Evolutionary conservation across 2,888 invertebrate genomes (phyloP), one percentile per base, ranked within the genome.

Genomic region (Clitarchus hookeri): DNA sequence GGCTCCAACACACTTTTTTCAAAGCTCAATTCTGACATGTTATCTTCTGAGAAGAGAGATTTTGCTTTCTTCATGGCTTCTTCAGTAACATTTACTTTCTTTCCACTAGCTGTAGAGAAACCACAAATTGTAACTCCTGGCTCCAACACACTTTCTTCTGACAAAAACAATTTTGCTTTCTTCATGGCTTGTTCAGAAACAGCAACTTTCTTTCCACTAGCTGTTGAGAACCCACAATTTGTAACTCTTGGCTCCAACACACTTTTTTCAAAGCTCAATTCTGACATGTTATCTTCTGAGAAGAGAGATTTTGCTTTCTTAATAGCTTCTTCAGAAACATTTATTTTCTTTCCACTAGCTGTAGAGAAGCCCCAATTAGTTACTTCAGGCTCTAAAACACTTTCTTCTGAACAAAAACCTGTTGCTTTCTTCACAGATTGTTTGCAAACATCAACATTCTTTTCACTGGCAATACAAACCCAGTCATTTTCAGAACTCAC

Each of bases 291-390:
- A 1, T 36, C 36, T 36, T 36, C 36, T 36, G 36, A 36, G 36
- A 36, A 36, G 36, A 36, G 36, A 3, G 36, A 36, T 36, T 36
- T 36, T 36, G 36, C 36, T 36, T 36, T 36, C 36, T 36, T 36
- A 1, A 36, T 36, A 36, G 91, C 90, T 84, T 89, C 86, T 54
- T 90, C 89, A 0, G 92, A 91, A 87, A 92, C 89, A n/a, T 88
- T 86, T 36, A 92, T 90, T 13, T 89, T 87, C 88, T 91, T 92
- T 84, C 92, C 92, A 88, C 89, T 90, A 27, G 90, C 91, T 12
- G 91, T 90, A 25, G 83, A 85, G 79, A 16, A 13, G 4, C 36
- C 36, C 1, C 36, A 36, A 48, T 48, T 48, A 6, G 11, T 48
- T 48, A 16, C 48, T 23, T 8, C 19, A 23, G 65, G 11, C 65